Base-by-base conservation (phyloP, 2,888 invertebrate genomes). In the Drepana falcataria region DNA sequence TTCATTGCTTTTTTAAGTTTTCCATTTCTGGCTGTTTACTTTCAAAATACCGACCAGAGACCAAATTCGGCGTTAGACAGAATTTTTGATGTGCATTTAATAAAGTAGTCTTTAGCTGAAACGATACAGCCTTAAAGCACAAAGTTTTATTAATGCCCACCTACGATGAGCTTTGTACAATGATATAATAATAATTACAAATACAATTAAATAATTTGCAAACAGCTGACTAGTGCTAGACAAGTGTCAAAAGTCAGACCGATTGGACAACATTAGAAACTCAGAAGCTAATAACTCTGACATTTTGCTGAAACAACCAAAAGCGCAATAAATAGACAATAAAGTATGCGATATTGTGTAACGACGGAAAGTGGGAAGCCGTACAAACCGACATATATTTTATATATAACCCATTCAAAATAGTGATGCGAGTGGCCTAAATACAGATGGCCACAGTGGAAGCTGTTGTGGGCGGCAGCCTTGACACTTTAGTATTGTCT, bases 321-420 rank as follows among this genome's bases (percentile, higher is more conserved):
- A 40, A 40, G 51, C 40, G 40, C 41, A 34, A 51, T 44, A n/a
- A 51, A 51, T 40, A 21, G 40, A 51, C 33, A 51, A 51, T 51
- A 51, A 51, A 40, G 7, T 51, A 51, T 40, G 21, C 33, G 4
- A 21, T 48, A 70, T 80, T 78, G 75, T 75, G 80, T 71, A 79
- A 82, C 62, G 65, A 55, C 74, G 71, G 69, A 75, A 78, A 79
- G 79, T 77, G 77, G 73, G 67, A 69, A 72, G 68, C 70, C 65
- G 60, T 51, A 60, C 59, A 60, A 68, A 65, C 57, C 61, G 64
- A 61, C 60, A 62, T 65, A 61, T 56, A 58, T 67, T 75, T 74
- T 81, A 81, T 75, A 79, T 77, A 77, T 75, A 77, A 72, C 75
- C 66, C 79, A 83, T 79, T 81, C 73, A 73, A 78, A 80, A 79